phyloP scores from a whole-genome alignment of 2,888 invertebrate genomes.

The Drosophila borborema region DNA sequence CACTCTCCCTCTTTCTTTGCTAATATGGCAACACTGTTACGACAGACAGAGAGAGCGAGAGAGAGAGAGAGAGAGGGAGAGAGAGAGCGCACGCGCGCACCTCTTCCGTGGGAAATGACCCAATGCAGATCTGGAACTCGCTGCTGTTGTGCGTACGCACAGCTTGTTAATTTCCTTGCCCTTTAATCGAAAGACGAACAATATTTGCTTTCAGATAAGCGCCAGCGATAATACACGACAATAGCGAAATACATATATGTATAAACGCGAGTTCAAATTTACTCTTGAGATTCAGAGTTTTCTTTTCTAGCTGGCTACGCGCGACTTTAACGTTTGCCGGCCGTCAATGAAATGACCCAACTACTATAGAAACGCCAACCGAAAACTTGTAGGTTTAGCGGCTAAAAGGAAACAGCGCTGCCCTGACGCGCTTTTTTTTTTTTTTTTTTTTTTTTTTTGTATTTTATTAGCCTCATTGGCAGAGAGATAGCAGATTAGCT shows the following conservation, averaged over 20 bases:
- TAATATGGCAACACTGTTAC: conserved; percentile 7
- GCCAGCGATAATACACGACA: conserved; percentile 35
- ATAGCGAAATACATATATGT: conserved; percentile 3
- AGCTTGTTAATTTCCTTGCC: conserved; percentile 21
- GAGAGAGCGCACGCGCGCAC: conserved; percentile 1
- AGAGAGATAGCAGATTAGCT: conserved; percentile 46
- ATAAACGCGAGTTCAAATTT: conserved; percentile 3
- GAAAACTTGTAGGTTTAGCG: conserved; percentile 19
- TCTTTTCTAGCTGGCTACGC: conserved; percentile 10
- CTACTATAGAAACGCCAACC: conserved; percentile 5
- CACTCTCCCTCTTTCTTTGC: neutral
- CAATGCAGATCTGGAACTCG: conserved; percentile 4
- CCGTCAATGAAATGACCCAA: conserved; percentile 63
- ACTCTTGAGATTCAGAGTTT: conserved; percentile 54
- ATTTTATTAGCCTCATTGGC: conserved; percentile 40
- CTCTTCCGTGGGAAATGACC: neutral
- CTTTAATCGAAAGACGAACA: conserved; percentile 43
- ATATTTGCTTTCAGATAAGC: conserved; percentile 52
- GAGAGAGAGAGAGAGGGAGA: neutral
- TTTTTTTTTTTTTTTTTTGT: too few relatives aligned
- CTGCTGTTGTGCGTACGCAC: neutral
- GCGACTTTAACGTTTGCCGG: conserved; percentile 67
- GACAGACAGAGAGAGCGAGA: too few relatives aligned
- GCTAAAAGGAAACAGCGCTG: conserved; percentile 25
- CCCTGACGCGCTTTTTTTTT: neutral